Evolutionary conservation across 2,888 invertebrate species (phyloP), one percentile per base, ranked within the genome.

Genomic region (Sarcophaga rosellei): DNA sequence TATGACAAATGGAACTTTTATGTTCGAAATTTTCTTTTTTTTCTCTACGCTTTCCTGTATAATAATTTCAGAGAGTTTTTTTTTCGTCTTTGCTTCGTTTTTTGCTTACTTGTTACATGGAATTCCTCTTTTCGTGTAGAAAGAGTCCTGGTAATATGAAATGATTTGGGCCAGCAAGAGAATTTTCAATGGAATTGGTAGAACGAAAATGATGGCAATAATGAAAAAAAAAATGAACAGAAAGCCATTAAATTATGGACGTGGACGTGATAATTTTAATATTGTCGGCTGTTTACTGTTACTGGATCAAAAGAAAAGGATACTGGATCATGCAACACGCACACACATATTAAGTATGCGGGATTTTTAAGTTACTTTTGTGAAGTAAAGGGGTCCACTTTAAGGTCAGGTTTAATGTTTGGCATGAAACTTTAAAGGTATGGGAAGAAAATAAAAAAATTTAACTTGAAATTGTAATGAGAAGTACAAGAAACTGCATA

Each of bases 1-100:
- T 89, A 89, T 88, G 88, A 89, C 91, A 91, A 91, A 91, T 91
- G 91, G 89, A 89, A 91, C 91, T 91, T 91, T 90, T 91, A 89
- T 91, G 89, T 89, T 62, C n/a, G 15, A 61, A 47, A 68, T 66
- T 59, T 17, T 2, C 45, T 12, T 53, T n/a, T n/a, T 63, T 73
- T 44, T 59, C 4, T 45, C 8, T 70, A 53, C 70, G 62, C 57
- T 88, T 87, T 86, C 86, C 70, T 88, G 86, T 81, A 87, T 88
- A 68, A 35, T 35, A 35, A 35, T 35, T 35, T 35, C 35, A 35
- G 35, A 35, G 35, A 35, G 35, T 8, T 35, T 35, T 35, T 35
- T 35, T 35, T 35, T n/a, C n/a, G n/a, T n/a, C n/a, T n/a, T n/a
- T n/a, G n/a, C n/a, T n/a, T n/a, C n/a, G n/a, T n/a, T 35, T 35